Evolutionary conservation across 1,140 invertebrate genomes (phyloP), one percentile per base, ranked within the genome.

Genomic region (Zaprionus kolodkinae): DNA sequence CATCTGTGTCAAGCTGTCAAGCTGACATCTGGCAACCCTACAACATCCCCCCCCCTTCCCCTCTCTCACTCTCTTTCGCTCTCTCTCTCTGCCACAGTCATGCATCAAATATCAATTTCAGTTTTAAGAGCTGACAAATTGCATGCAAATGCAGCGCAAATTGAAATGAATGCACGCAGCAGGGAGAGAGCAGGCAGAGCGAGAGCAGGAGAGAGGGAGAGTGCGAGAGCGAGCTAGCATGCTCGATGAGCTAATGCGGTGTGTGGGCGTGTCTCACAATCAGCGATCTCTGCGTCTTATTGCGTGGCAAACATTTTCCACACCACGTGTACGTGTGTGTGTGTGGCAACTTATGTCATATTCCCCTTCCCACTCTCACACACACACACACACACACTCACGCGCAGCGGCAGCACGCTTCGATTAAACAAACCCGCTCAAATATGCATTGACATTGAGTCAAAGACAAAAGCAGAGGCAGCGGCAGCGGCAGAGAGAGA

Each of bases 401-500:
- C 35, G 52, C 12, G 15, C 54, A 38, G 7, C 64, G 35, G 59
- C 35, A 76, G 77, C 73, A 65, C 84, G 74, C 79, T 87, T 87
- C 83, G 83, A 87, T 87, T 87, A 88, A 87, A 87, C 83, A 87
- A 87, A 87, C 77, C 83, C 67, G 35, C 73, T 84, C 77, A 84
- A 88, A 87, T 87, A 87, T 87, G 83, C 83, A 87, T 57, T 88
- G 83, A 88, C 83, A 87, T 87, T 88, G 83, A 72, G 70, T 70
- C 83, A 80, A 87, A 88, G 84, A 78, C 83, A 78, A 75, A 62
- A 30, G 60, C 15, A 13, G 21, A 62, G 45, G n/a, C 11, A 11
- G 12, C 38, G 30, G 38, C 36, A 54, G 11, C 30, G 45, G 33
- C 59, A 54, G 63, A 62, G 2, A 15, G 7, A 45, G 43, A 3